A percentile compares a stretch with the other conserved stretches of the same genome.
Conservation (phyloP, 2,113 vertebrate species). For the Actenoides lindsayi region DNA sequence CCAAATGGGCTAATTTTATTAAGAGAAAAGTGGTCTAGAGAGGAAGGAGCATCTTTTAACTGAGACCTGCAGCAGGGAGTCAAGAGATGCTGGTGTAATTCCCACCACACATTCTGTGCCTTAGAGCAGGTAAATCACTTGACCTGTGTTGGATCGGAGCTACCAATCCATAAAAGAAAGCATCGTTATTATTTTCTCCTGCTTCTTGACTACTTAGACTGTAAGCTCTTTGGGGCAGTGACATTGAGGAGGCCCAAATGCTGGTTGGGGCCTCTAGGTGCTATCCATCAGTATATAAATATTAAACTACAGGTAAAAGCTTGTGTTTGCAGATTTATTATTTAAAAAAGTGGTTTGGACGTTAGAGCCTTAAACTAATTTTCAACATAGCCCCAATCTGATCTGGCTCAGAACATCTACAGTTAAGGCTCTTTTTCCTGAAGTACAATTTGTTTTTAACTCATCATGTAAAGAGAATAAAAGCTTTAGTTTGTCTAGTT, state of each 20-base stretch:
- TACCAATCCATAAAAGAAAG: not conserved
- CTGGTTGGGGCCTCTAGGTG: slow-evolving; percentile 53
- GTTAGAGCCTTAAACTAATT: not conserved
- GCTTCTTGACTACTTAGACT: slow-evolving; percentile 53
- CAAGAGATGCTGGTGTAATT: not conserved
- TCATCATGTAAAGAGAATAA: not conserved
- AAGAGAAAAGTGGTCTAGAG: not conserved
- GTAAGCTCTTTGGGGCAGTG: slow-evolving; percentile 68
- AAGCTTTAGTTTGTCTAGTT: not conserved
- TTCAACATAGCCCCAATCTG: accelerated
- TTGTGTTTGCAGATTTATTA: slow-evolving; percentile 40
- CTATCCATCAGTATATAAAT: slow-evolving; percentile 56
- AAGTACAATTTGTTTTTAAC: not conserved
- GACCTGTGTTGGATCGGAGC: not conserved
- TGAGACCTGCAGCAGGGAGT: not conserved
- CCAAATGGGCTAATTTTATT: not conserved
- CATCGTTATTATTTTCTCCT: not conserved
- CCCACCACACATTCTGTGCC: not conserved
- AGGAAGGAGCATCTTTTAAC: not conserved
- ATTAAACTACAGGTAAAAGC: slow-evolving; percentile 67
- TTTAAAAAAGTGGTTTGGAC: not conserved
- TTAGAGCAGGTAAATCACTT: slow-evolving; percentile 27
- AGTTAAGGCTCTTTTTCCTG: not conserved
- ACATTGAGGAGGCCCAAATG: slow-evolving; percentile 36
- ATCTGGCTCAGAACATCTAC: not conserved